Percentiles rank a stretch among this genome's conserved stretches.
These are phyloP conservation scores for Trilocha varians DNA, from an alignment of 2,888 invertebrate species.

Conservation along the genomic window DNA sequence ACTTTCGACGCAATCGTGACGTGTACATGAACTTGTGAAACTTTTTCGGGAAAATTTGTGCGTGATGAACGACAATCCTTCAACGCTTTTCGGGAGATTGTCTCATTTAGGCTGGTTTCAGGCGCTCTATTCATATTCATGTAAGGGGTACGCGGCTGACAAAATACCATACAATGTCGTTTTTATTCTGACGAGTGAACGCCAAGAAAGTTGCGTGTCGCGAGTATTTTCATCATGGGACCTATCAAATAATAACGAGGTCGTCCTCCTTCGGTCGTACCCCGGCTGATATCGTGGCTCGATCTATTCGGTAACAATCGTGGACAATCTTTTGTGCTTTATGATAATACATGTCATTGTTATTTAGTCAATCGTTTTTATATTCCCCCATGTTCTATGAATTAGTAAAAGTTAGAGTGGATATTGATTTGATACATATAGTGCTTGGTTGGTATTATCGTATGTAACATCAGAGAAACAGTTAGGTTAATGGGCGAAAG, in stretches of 20 bases:
- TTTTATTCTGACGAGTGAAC: constrained; percentile 64
- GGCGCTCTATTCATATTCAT: constrained; percentile 58
- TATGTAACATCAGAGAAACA: constrained; percentile 32
- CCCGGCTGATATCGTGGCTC: constrained; percentile 45
- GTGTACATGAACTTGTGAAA: constrained; percentile 16
- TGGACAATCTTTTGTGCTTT: constrained; percentile 55
- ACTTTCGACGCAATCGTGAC: constrained; percentile 12
- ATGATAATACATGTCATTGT: constrained; percentile 47
- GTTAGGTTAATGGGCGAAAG: constrained; percentile 44
- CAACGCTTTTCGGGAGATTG: constrained; percentile 53
- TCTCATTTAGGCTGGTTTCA: constrained; percentile 40
- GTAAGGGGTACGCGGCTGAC: constrained; percentile 40
- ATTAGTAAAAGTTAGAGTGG: constrained; percentile 19
- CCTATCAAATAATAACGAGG: constrained; percentile 68
- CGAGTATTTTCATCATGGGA: constrained; percentile 63
- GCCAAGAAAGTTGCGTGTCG: constrained; percentile 64
- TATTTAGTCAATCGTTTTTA: constrained; percentile 41
- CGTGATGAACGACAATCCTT: constrained; percentile 62
- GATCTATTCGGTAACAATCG: constrained; percentile 52
- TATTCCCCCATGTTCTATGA: constrained; percentile 30
- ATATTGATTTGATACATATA: constrained; percentile 17
- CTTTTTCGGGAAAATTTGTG: constrained; percentile 43
- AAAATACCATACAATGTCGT: constrained; percentile 56
- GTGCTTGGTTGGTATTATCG: constrained; percentile 24
- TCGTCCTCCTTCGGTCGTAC: constrained; percentile 46